These are phyloP conservation scores for Saccopteryx leptura DNA, from an alignment of 2,113 vertebrate genomes.

Conservation along the genomic window DNA sequence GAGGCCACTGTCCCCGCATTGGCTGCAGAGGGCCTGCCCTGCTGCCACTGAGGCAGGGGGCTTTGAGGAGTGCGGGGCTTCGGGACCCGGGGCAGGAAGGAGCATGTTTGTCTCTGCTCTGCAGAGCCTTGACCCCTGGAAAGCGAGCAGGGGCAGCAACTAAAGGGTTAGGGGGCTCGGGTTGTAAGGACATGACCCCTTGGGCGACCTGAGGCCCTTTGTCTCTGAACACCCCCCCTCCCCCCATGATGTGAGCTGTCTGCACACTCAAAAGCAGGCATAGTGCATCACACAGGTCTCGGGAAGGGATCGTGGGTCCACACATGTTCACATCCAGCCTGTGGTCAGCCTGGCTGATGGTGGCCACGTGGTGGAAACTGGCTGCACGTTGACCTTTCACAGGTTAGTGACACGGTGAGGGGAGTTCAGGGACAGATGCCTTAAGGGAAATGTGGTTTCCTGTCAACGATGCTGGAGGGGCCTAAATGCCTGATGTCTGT, in stretches of 20 bases:
- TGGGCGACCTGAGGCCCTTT: accelerated
- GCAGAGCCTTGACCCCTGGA: accelerated
- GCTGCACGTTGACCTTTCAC: accelerated
- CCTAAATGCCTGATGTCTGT: accelerated
- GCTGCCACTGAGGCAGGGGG: not conserved
- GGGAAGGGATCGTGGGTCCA: not conserved
- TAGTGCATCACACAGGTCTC: accelerated
- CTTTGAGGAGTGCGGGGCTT: not conserved
- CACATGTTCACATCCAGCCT: accelerated
- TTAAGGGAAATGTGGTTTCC: not conserved
- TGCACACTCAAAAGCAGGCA: accelerated
- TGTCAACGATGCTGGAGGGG: accelerated
- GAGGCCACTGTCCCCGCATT: accelerated
- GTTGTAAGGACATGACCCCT: not conserved
- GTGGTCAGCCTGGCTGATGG: not conserved
- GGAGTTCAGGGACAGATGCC: accelerated
- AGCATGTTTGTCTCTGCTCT: accelerated
- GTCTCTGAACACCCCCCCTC: not conserved
- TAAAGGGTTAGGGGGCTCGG: accelerated
- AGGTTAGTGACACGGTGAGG: not conserved
- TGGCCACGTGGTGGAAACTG: accelerated
- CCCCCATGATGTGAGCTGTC: accelerated
- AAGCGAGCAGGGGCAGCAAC: too few relatives aligned
- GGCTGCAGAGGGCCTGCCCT: not conserved
- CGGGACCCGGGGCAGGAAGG: accelerated